Conservation (phyloP, 2,888 invertebrate genomes). For the Gasteruption jaculator region DNA sequence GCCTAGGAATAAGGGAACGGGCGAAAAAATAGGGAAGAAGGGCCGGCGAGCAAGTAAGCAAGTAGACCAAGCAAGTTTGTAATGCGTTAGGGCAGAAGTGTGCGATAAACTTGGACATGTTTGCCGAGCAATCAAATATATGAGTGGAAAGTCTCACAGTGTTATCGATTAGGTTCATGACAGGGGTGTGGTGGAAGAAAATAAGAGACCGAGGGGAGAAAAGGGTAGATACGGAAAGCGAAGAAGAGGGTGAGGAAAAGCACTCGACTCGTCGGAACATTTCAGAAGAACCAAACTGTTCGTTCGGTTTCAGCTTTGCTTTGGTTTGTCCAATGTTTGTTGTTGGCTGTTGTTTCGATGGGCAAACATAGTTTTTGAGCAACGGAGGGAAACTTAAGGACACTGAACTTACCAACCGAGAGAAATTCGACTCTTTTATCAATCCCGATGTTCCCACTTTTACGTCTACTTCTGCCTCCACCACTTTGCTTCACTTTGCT, state of each 20-base stretch:
- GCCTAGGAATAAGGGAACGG: too few relatives aligned
- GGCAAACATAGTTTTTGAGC: constrained; percentile 41
- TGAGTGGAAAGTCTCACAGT: constrained; percentile 47
- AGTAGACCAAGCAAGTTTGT: too few relatives aligned
- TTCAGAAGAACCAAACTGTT: too few relatives aligned
- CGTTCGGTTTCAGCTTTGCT: constrained; percentile 18
- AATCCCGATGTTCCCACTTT: too few relatives aligned
- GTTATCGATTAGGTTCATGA: constrained; percentile 39
- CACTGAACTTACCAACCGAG: too few relatives aligned
- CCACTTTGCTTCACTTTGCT: too few relatives aligned
- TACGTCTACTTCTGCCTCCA: too few relatives aligned
- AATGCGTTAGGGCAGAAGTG: too few relatives aligned
- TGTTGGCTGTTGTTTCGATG: constrained; percentile 40
- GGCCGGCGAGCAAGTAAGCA: too few relatives aligned
- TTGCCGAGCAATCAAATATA: constrained; percentile 50
- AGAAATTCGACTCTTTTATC: constrained; percentile 20
- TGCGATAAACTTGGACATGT: constrained; percentile 48
- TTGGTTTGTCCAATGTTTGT: constrained; percentile 40
- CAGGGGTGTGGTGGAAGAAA: constrained; percentile 12
- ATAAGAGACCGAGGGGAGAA: constrained; percentile 18
- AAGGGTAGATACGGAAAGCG: constrained; percentile 16
- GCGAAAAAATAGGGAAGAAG: too few relatives aligned
- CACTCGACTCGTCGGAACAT: too few relatives aligned
- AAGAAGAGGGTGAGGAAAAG: too few relatives aligned
- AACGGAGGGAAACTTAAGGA: constrained; percentile 23